Base-by-base conservation (phyloP, 2,113 vertebrate genomes). In the Leptodactylus fuscus region DNA sequence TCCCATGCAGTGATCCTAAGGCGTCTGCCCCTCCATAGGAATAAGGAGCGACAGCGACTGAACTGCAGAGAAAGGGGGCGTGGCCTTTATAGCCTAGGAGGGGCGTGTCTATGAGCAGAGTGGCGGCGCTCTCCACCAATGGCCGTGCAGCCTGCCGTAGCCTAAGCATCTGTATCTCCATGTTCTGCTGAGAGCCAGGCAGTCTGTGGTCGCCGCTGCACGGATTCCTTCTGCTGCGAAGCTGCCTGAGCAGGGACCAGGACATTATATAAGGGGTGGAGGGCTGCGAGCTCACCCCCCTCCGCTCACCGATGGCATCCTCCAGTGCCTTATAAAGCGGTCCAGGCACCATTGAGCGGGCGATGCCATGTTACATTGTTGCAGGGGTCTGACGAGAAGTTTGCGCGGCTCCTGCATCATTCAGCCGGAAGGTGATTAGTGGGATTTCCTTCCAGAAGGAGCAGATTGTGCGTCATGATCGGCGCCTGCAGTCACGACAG, bases 381-480 rank as follows among this genome's bases (percentile, higher is more conserved):
- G 49, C 49, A 13, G 71, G 67, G 22, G 49, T 53, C 81, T 51
- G 46, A 69, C 5, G 4, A 34, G 75, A 85, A 85, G 75, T 85
- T 85, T 85, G 4, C 41, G 13, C 24, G 27, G 44, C 51, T 55
- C 38, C 32, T 41, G 48, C 65, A 55, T 24, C 69, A 32, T 16
- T 29, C 60, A 12, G 41, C 22, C 81, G 81, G 46, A 71, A 49
- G 67, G 80, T 11, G 49, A 38, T 53, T 71, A 2, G 48, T 51
- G 51, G 75, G 22, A 13, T 8, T 84, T 53, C 53, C 69, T 49
- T 44, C 60, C 15, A 7, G 16, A 22, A 18, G 5, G 48, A 36
- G 49, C 22, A 24, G 38, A 27, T 5, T 2, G 77, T 6, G 16
- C 53, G 49, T 84, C 46, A 77, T 60, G 29, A 41, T 27, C 58